phyloP scores from a whole-genome alignment of 2,797 vertebrate genomes.

The Poeciliopsis turneri region DNA sequence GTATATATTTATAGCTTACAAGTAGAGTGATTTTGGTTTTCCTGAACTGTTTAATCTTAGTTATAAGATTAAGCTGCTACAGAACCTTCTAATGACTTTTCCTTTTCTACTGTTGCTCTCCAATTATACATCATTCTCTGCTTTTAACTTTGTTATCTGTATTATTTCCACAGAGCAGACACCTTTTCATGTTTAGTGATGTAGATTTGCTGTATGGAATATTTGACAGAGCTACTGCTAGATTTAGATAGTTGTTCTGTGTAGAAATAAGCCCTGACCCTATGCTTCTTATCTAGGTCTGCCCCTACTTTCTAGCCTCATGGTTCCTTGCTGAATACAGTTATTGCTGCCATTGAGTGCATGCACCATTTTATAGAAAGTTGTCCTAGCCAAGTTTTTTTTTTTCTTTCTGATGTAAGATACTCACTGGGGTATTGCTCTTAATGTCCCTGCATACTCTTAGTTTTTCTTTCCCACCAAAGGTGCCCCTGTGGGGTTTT shows the following conservation, averaged over 20 bases:
- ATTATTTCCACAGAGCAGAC: not conserved
- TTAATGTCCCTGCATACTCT: not conserved
- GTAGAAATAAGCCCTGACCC: not conserved
- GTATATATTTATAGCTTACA: not conserved
- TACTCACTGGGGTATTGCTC: not conserved
- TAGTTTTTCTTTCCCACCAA: not conserved
- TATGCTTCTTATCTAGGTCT: not conserved
- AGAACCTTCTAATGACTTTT: not conserved
- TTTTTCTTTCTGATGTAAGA: not conserved
- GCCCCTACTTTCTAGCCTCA: not conserved
- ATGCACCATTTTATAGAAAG: not conserved
- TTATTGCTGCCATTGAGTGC: not conserved
- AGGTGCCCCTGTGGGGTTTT: not conserved
- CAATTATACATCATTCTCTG: not conserved
- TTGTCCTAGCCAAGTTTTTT: not conserved
- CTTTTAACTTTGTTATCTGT: not conserved
- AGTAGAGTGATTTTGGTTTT: not conserved
- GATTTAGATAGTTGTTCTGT: not conserved
- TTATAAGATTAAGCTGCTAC: not conserved
- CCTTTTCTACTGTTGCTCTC: not conserved
- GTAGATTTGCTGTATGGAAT: not conserved
- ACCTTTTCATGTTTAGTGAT: not conserved
- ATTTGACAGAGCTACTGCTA: not conserved
- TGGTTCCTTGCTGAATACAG: not conserved
- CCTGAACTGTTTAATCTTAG: not conserved